Conservation (phyloP, 2,113 vertebrate species). For the Apteryx owenii region DNA sequence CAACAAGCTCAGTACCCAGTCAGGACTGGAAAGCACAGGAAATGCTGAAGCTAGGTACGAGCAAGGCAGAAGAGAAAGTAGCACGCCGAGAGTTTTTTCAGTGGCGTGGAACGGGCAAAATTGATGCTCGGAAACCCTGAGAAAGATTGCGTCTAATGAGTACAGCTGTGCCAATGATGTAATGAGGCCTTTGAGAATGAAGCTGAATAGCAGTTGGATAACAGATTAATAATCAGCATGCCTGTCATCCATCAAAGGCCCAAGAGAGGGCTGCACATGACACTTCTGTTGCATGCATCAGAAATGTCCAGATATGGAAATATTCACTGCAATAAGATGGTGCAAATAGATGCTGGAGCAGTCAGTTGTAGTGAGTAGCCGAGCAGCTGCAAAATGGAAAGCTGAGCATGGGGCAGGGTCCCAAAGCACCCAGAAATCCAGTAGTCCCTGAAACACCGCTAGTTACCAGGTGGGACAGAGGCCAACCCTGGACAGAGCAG, state of each 20-base stretch:
- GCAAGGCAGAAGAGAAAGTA: not conserved
- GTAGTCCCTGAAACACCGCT: not conserved
- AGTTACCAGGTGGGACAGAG: not conserved
- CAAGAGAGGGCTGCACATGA: not conserved
- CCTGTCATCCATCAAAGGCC: not conserved
- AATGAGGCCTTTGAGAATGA: slow-evolving; percentile 7
- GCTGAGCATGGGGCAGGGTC: not conserved
- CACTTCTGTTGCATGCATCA: not conserved
- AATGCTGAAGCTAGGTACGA: not conserved
- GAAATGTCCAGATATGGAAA: not conserved
- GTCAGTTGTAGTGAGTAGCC: not conserved
- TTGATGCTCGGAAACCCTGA: not conserved
- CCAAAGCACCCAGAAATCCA: not conserved
- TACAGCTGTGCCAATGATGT: not conserved
- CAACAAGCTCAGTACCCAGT: not conserved
- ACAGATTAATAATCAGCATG: not conserved
- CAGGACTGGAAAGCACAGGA: not conserved
- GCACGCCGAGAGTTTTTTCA: not conserved
- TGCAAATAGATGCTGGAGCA: not conserved
- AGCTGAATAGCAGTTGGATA: not conserved
- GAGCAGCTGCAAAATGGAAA: not conserved
- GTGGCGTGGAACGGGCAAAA: not conserved
- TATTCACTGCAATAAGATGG: not conserved
- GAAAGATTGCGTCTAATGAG: not conserved
- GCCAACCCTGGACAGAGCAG: fast-evolving